Evolutionary conservation across 2,113 vertebrate species (phyloP).

Genomic region (Microtus richardsoni): DNA sequence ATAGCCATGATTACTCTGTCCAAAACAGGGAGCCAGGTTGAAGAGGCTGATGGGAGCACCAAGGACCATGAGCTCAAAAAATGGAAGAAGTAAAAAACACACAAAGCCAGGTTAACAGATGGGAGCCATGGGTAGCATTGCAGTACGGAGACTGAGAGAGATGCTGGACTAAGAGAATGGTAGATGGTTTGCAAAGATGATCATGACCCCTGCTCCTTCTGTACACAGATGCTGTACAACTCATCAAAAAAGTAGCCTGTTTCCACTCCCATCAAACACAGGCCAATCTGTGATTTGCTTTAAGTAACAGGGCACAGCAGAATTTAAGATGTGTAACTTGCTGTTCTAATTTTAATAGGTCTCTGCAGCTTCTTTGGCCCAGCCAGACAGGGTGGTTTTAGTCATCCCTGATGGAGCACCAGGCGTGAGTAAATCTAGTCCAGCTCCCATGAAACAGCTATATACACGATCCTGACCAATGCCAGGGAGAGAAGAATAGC

Average conservation of each 20-base stretch:
- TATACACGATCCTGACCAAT: rapidly evolving
- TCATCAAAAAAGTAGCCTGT: neutral
- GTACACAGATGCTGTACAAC: neutral
- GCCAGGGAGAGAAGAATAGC: neutral
- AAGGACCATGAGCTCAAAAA: neutral
- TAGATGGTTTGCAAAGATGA: neutral
- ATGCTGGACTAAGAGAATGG: neutral
- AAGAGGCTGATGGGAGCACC: neutral
- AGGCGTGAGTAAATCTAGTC: neutral
- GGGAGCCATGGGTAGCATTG: neutral
- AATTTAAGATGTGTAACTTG: neutral
- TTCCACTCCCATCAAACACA: neutral
- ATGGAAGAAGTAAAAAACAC: too few species aligned
- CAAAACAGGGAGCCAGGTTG: too few species aligned
- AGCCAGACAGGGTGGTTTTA: neutral
- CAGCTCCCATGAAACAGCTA: neutral
- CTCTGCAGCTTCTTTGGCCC: neutral
- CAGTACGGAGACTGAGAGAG: neutral
- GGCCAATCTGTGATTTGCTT: neutral
- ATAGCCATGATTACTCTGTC: neutral
- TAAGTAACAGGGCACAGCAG: neutral
- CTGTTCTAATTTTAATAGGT: neutral
- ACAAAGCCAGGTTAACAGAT: neutral
- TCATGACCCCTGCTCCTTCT: neutral
- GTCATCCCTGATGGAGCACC: too few species aligned